Evolutionary conservation across 2,113 vertebrate genomes (phyloP), one percentile per base, ranked within the genome.

Genomic region (Anarhynchus alexandrinus): DNA sequence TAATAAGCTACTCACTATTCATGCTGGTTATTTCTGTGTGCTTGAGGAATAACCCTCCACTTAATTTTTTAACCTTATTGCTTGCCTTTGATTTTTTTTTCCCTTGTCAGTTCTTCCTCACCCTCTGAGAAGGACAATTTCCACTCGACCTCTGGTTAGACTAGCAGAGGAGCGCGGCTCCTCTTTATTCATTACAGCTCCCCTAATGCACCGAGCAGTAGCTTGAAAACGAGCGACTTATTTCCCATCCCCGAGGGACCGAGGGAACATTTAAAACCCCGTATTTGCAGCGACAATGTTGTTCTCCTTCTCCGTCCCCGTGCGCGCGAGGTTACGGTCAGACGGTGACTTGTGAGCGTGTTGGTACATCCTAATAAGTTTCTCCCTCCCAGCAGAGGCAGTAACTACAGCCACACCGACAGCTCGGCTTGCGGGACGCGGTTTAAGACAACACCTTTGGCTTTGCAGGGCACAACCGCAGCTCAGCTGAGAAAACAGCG

Each of bases 311-410:
- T 79, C n/a, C 82, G 43, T 79, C 16, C 90, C 52, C 45, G 0
- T 0, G 22, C 0, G 0, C 10, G 36, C 0, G 0, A 69, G 32
- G 34, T 47, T 67, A 82, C 0, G 0, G 62, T 32, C 82, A 67
- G 70, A 64, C 1, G 3, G 62, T 57, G 86, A 71, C 69, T 57
- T 29, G 30, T 10, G 76, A 91, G 62, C 1, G 3, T 36, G 14
- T 4, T n/a, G 36, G 51, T 70, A 91, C 87, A 45, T 77, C 82
- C 87, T 81, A 94, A 91, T 85, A 27, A 86, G 27, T 77, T 80
- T 34, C 62, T 58, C 27, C 59, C 72, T 95, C 82, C 59, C 40
- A 59, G 55, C 36, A 73, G 72, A 82, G 69, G 69, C 67, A 59
- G n/a, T 30, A 62, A 82, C 42, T 32, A 27, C 51, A 11, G 0